Conservation (phyloP, 2,113 vertebrate genomes). For the Nymphicus hollandicus region DNA sequence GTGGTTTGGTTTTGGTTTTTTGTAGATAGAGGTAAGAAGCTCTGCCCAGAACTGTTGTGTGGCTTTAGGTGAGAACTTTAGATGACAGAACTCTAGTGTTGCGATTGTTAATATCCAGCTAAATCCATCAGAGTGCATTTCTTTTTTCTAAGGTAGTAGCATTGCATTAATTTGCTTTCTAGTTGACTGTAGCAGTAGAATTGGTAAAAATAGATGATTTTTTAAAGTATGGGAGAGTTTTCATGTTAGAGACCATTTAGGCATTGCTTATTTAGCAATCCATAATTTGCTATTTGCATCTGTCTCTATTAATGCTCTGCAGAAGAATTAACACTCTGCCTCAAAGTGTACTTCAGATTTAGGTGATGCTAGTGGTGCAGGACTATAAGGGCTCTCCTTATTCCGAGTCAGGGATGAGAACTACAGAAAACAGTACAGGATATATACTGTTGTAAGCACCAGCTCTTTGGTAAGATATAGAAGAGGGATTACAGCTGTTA, state of each 20-base stretch:
- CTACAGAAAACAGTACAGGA: neutral
- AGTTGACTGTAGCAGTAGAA: neutral
- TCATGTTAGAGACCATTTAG: slow-evolving; percentile 1
- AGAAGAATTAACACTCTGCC: neutral
- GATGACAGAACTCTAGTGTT: neutral
- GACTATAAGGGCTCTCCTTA: neutral
- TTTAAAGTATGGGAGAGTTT: neutral
- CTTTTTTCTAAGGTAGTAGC: neutral
- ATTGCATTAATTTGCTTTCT: neutral
- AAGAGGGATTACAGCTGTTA: neutral
- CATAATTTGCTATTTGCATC: neutral
- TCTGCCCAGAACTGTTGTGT: neutral
- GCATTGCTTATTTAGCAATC: neutral
- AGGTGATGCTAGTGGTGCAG: neutral
- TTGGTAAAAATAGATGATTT: neutral
- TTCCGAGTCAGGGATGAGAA: neutral
- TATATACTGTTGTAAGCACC: neutral
- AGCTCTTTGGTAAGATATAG: neutral
- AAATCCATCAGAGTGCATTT: neutral
- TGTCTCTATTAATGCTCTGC: neutral
- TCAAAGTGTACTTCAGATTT: neutral
- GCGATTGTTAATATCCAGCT: neutral
- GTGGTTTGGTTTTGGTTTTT: neutral
- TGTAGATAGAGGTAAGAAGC: neutral
- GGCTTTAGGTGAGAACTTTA: neutral